phyloP scores from a whole-genome alignment of 2,797 vertebrate species.

The Cyprinella venusta region DNA sequence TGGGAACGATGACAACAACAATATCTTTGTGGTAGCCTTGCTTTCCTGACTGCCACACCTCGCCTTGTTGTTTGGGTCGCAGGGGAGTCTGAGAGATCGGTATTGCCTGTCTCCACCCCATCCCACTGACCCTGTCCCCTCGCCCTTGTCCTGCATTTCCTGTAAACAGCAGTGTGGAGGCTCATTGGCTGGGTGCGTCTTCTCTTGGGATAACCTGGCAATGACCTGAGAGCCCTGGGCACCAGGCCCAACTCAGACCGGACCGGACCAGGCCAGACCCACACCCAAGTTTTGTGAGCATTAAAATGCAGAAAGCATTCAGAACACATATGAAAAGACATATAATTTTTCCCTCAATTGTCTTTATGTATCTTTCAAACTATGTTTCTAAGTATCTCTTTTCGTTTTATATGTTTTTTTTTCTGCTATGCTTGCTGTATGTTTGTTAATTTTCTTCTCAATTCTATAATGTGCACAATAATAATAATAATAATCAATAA shows the following conservation, averaged over 20 bases:
- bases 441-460: background rate
- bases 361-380: background rate
- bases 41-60: slow-evolving; percentile 76
- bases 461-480: background rate
- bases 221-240: slow-evolving; percentile 80
- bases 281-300: slow-evolving; percentile 53
- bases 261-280: slow-evolving; percentile 51
- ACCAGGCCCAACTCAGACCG: slow-evolving; percentile 72
- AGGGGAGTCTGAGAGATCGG: slow-evolving; percentile 70
- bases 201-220: slow-evolving; percentile 89
- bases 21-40: slow-evolving; percentile 64
- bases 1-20: slow-evolving; percentile 66
- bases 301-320: background rate
- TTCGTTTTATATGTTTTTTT: background rate
- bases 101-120: slow-evolving; percentile 68
- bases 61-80: slow-evolving; percentile 69
- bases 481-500: background rate
- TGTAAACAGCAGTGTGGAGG: slow-evolving; percentile 88
- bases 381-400: background rate
- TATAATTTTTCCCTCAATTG: slow-evolving; percentile 16
- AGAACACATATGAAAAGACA: background rate
- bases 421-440: background rate
- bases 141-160: slow-evolving; percentile 90
- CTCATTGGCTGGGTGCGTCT: slow-evolving; percentile 82
- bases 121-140: slow-evolving; percentile 63